Evolutionary conservation across 1,140 invertebrate species (phyloP).

Genomic region (Drosophila burlai): DNA sequence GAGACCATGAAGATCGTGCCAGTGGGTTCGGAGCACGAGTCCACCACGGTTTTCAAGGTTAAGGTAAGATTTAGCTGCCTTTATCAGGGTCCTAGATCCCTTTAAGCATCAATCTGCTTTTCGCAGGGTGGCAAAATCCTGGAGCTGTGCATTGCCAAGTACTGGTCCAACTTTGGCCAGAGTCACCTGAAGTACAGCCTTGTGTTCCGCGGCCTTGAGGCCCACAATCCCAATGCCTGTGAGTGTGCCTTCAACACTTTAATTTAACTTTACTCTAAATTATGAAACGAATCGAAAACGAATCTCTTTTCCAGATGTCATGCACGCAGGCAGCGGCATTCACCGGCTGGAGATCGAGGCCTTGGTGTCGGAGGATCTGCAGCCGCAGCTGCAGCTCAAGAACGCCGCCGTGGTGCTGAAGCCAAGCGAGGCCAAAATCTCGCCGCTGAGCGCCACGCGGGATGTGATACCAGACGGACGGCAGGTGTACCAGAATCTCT

Average conservation of each 20-base stretch:
- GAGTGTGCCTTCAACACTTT: too few relatives aligned
- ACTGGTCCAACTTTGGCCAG: conserved; percentile 96
- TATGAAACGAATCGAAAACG: neutral
- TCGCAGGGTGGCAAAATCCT: conserved; percentile 87
- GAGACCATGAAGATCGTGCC: conserved; percentile 94
- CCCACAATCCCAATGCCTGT: conserved; percentile 87
- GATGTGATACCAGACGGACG: conserved; percentile 94
- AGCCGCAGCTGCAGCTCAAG: conserved; percentile 91
- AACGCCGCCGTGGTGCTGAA: conserved; percentile 92
- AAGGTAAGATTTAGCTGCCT: conserved; percentile 45
- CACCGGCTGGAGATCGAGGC: conserved; percentile 90
- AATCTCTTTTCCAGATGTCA: conserved; percentile 73
- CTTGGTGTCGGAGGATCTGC: conserved; percentile 92
- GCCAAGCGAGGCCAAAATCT: conserved; percentile 92
- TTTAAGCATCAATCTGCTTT: neutral
- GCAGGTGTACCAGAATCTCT: conserved; percentile 95
- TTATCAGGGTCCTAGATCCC: neutral
- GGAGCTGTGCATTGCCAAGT: conserved; percentile 96
- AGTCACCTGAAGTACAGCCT: conserved; percentile 91
- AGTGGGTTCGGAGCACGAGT: conserved; percentile 89
- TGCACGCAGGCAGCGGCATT: conserved; percentile 93
- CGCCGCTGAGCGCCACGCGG: conserved; percentile 89
- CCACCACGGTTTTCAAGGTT: conserved; percentile 89
- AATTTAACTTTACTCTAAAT: too few relatives aligned
- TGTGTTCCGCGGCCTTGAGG: conserved; percentile 93